These are phyloP conservation scores for Gila orcuttii DNA, from an alignment of 2,113 vertebrate species.

Conservation along the genomic window DNA sequence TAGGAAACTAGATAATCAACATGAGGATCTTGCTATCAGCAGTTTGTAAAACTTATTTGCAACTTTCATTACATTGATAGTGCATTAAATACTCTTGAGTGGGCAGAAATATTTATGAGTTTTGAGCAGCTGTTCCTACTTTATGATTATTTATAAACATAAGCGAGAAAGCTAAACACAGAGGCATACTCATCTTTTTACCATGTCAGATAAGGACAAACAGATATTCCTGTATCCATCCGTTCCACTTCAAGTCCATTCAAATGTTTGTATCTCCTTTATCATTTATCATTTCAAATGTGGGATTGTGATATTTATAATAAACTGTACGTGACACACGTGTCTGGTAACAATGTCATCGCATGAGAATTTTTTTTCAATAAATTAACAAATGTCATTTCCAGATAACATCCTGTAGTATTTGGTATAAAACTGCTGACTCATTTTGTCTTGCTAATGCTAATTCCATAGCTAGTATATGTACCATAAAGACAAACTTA, in stretches of 20 bases:
- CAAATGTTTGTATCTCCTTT: slow-evolving; percentile 8
- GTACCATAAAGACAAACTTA: no score
- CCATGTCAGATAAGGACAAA: slow-evolving; percentile 23
- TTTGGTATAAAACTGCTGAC: neutral
- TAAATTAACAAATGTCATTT: neutral
- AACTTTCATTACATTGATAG: neutral
- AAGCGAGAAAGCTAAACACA: slow-evolving; percentile 3
- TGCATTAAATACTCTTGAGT: slow-evolving; percentile 1
- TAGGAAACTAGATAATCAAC: slow-evolving; percentile 8
- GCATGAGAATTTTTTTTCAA: neutral
- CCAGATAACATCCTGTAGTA: neutral
- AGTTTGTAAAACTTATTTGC: neutral
- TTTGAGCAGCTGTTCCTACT: slow-evolving; percentile 26
- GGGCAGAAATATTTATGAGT: slow-evolving; percentile 13
- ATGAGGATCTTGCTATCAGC: slow-evolving; percentile 2
- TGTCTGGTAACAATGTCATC: neutral
- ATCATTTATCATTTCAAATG: slow-evolving; percentile 10
- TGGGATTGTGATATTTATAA: neutral
- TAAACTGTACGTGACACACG: neutral
- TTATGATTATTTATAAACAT: slow-evolving; percentile 32
- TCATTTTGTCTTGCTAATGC: neutral
- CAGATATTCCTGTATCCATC: neutral
- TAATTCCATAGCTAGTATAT: neutral
- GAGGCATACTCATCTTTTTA: neutral
- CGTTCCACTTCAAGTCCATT: slow-evolving; percentile 13